Conservation (phyloP, 1,140 invertebrate species). For the Venturia canescens region DNA sequence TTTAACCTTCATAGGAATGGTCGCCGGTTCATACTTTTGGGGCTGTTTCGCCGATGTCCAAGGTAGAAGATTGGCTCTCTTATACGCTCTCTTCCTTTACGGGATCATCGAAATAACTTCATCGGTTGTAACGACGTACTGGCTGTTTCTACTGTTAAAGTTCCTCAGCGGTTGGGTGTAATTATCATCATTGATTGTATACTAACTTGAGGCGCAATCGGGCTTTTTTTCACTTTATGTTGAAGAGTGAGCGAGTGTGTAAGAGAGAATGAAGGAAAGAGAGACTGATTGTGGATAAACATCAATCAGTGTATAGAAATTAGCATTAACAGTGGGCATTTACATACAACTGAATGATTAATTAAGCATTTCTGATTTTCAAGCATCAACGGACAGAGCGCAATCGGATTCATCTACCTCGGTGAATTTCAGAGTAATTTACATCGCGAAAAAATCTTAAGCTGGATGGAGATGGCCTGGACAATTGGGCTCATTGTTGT, state of each 20-base stretch:
- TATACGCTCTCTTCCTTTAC: slow-evolving; percentile 74
- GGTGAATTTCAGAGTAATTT: slow-evolving; percentile 79
- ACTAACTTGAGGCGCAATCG: too few species aligned
- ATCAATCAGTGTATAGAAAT: too few species aligned
- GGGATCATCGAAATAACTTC: slow-evolving; percentile 71
- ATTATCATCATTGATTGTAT: slow-evolving; percentile 57
- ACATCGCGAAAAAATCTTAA: slow-evolving; percentile 78
- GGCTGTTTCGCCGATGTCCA: slow-evolving; percentile 74
- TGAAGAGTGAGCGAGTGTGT: too few species aligned
- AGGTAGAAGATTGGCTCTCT: slow-evolving; percentile 73
- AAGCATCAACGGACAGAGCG: slow-evolving; percentile 79
- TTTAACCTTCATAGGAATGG: slow-evolving; percentile 70
- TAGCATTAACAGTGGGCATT: not conserved
- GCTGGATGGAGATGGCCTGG: slow-evolving; percentile 80
- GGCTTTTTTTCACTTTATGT: too few species aligned
- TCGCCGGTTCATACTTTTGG: slow-evolving; percentile 77
- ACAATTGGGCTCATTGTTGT: slow-evolving; percentile 78
- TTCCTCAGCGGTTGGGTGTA: slow-evolving; percentile 83
- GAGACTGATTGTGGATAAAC: too few species aligned
- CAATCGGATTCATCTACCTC: slow-evolving; percentile 79
- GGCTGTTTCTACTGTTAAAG: slow-evolving; percentile 74
- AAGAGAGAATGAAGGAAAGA: too few species aligned
- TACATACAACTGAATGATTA: not conserved
- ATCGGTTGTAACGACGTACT: slow-evolving; percentile 73
- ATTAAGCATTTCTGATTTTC: slow-evolving; percentile 54